Evolutionary conservation across 2,888 invertebrate genomes (phyloP).

Genomic region (Quadriops clusia): DNA sequence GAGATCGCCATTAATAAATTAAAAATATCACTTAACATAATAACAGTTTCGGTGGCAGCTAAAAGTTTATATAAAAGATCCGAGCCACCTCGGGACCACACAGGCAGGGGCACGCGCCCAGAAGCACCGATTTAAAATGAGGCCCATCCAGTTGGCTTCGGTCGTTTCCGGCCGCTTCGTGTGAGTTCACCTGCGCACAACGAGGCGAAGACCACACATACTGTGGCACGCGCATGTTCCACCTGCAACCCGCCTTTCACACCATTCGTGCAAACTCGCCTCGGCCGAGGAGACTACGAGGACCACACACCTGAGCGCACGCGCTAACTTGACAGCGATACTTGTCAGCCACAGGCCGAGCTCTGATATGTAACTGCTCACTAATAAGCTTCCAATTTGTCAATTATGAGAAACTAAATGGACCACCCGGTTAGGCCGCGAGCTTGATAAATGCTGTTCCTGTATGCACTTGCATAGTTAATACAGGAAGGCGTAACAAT

Average conservation of each 20-base stretch:
- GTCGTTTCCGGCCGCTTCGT: slow-evolving; percentile 19
- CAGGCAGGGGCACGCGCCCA: slow-evolving; percentile 26
- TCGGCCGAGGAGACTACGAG: slow-evolving; percentile 19
- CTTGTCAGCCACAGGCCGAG: too few species aligned
- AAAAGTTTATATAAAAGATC: too few species aligned
- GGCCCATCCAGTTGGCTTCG: slow-evolving; percentile 16
- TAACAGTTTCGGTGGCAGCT: too few species aligned
- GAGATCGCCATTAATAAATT: too few species aligned
- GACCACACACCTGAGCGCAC: slow-evolving; percentile 21
- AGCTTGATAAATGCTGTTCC: too few species aligned
- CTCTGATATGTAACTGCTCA: slow-evolving; percentile 44
- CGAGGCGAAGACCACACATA: slow-evolving; percentile 51
- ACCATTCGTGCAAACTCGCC: slow-evolving; percentile 21
- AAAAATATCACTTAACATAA: too few species aligned
- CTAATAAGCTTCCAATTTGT: slow-evolving; percentile 62
- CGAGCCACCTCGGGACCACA: too few species aligned
- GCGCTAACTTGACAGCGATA: slow-evolving; percentile 23
- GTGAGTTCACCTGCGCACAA: slow-evolving; percentile 23
- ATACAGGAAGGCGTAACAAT: too few species aligned
- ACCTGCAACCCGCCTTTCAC: slow-evolving; percentile 30
- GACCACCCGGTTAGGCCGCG: slow-evolving; percentile 19
- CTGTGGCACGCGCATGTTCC: slow-evolving; percentile 62
- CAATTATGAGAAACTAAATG: slow-evolving; percentile 51
- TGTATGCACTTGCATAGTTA: too few species aligned
- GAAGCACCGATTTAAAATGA: slow-evolving; percentile 18